A percentile compares a stretch with the other conserved stretches of the same genome.
Evolutionary conservation across 2,888 invertebrate species (phyloP).

Genomic region (Leucophenga maculata): DNA sequence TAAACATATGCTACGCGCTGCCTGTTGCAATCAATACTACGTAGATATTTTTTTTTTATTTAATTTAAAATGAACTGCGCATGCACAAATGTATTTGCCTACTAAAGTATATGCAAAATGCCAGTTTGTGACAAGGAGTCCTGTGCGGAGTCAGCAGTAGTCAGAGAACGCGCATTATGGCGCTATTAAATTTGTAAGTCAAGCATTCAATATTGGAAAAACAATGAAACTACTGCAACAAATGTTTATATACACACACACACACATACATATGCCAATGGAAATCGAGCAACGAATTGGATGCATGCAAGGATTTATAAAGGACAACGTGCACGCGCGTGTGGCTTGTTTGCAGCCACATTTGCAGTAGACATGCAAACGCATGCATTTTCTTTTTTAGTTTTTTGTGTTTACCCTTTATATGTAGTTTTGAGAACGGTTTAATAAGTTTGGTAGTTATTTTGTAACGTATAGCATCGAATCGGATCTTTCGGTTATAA

Average conservation of each 20-base stretch:
- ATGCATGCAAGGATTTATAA: conserved; percentile 14
- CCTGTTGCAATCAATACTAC: no score
- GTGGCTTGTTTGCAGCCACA: not conserved
- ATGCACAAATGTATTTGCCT: no score
- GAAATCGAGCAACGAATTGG: conserved; percentile 8
- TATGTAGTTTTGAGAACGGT: no score
- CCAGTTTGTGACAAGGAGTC: no score
- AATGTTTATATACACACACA: conserved; percentile 17
- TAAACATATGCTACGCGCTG: no score
- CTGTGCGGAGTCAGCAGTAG: not conserved
- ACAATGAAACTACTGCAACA: conserved; percentile 57
- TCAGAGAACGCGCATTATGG: conserved; percentile 48
- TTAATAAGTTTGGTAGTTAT: no score
- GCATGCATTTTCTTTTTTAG: conserved; percentile 12
- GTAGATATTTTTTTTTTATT: no score
- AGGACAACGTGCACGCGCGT: not conserved
- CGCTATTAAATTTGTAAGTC: conserved; percentile 65
- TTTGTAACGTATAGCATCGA: no score
- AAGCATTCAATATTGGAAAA: conserved; percentile 66
- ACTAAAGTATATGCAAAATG: no score
- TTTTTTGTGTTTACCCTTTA: no score
- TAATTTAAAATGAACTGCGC: no score
- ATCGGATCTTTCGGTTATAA: no score
- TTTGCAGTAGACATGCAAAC: conserved; percentile 18
- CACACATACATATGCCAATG: conserved; percentile 1